Base-by-base conservation (phyloP, 2,888 invertebrate species). In the Plagodis dolabraria region DNA sequence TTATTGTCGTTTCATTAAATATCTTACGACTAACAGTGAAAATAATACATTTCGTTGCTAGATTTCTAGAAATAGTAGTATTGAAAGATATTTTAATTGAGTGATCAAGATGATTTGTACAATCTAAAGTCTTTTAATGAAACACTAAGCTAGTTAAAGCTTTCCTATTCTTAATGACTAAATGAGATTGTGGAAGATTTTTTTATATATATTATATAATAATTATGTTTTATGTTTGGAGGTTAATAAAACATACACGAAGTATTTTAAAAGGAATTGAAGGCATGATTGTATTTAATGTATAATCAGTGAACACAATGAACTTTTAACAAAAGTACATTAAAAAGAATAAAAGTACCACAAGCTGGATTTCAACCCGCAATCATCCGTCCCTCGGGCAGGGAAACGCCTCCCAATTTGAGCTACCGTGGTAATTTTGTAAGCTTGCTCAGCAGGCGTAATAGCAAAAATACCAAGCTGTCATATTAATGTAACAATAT, bases 71-170 rank as follows among this genome's bases (percentile, higher is more conserved):
- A 43, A 63, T 54, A 40, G 49, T 38, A 36, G 51, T 59, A 43
- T 61, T 50, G 36, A 50, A 51, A 57, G 9, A 51, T 44, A 53
- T 44, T 58, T 33, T 49, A 45, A 33, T 33, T 40, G 33, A 57
- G 44, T 57, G 38, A 22, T 55, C 62, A 34, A 50, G 33, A 44
- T 34, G 8, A 48, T 65, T 63, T 64, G 58, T 61, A 65, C 60
- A 67, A 42, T 60, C 89, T 89, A 89, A 83, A 86, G 89, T 89
- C 89, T 89, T 90, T 82, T 76, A 85, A 75, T 84, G 77, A 87
- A 85, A 86, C 76, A 80, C 90, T 91, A 91, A 90, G 82, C 90
- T 92, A 92, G 71, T 92, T 92, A 92, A 92, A 92, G 91, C 91
- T 85, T 62, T 86, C 83, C 90, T 89, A 90, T 89, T 12, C 80